phyloP scores from a whole-genome alignment of 2,888 invertebrate genomes.

The Alloplasta piceator region DNA sequence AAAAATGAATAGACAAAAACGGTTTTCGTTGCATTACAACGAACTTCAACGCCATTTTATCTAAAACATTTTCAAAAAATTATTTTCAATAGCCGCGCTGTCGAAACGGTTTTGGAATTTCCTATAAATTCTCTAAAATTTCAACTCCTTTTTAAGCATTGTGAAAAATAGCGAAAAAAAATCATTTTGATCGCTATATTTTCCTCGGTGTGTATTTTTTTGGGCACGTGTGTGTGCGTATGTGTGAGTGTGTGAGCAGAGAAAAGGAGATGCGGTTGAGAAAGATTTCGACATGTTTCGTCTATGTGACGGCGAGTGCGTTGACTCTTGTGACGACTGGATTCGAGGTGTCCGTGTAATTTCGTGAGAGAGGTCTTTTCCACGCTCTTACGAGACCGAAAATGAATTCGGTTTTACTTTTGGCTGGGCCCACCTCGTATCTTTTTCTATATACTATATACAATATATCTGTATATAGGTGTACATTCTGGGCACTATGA shows the following conservation, averaged over 20 bases:
- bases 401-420: conserved; percentile 82
- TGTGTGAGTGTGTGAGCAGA: not conserved
- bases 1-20: too few relatives aligned
- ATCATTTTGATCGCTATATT: too few relatives aligned
- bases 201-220: too few relatives aligned
- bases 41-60: too few relatives aligned
- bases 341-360: conserved; percentile 33
- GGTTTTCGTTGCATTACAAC: too few relatives aligned
- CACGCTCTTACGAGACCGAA: conserved; percentile 75
- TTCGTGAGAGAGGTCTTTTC: conserved; percentile 37
- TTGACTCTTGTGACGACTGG: conserved; percentile 18
- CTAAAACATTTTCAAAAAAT: too few relatives aligned
- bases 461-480: conserved; percentile 2
- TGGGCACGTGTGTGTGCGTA: too few relatives aligned
- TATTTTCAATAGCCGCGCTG: too few relatives aligned
- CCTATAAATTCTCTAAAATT: too few relatives aligned
- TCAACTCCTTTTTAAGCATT: too few relatives aligned
- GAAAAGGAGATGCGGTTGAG: conserved; percentile 36
- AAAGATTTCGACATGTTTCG: conserved; percentile 47
- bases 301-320: conserved; percentile 31
- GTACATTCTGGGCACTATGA: conserved; percentile 38
- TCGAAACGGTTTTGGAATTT: too few relatives aligned
- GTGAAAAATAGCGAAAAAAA: too few relatives aligned
- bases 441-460: conserved; percentile 10
- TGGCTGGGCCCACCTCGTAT: conserved; percentile 68